Conservation (phyloP, 2,797 vertebrate species). For the Apodemus agrarius region DNA sequence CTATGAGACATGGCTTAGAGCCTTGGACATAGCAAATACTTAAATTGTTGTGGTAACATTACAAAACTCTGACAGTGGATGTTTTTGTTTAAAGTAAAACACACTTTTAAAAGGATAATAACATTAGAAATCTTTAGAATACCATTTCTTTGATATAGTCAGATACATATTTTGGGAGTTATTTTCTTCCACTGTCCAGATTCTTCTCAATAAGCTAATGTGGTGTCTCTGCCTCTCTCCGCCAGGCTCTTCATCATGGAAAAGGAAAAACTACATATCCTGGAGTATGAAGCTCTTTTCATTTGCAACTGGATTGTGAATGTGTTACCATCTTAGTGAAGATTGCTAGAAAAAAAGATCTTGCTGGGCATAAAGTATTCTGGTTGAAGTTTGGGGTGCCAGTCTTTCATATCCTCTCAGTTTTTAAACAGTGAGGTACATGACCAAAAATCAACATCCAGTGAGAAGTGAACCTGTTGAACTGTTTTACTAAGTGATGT, state of each 20-base stretch:
- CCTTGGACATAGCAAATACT: background rate
- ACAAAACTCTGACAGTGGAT: background rate
- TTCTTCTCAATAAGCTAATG: background rate
- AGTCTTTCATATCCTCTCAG: background rate
- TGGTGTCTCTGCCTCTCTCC: background rate
- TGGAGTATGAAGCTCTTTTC: background rate
- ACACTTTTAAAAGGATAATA: constrained; percentile 42
- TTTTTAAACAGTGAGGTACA: background rate
- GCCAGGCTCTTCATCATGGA: background rate
- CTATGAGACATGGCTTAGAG: background rate
- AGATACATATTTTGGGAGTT: background rate
- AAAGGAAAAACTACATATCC: constrained; percentile 27
- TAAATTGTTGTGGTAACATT: background rate
- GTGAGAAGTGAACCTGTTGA: background rate
- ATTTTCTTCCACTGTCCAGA: constrained; percentile 31
- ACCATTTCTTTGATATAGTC: background rate
- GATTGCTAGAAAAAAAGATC: constrained; percentile 1
- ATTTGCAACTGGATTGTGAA: background rate
- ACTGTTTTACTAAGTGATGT: constrained; percentile 3
- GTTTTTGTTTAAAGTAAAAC: constrained; percentile 52
- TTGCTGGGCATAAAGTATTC: background rate
- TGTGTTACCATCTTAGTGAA: background rate
- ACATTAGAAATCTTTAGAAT: constrained; percentile 35
- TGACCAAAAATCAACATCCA: background rate
- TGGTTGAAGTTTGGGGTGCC: background rate